phyloP scores from a whole-genome alignment of 2,113 vertebrate genomes.

The Proterorhinus semilunaris region DNA sequence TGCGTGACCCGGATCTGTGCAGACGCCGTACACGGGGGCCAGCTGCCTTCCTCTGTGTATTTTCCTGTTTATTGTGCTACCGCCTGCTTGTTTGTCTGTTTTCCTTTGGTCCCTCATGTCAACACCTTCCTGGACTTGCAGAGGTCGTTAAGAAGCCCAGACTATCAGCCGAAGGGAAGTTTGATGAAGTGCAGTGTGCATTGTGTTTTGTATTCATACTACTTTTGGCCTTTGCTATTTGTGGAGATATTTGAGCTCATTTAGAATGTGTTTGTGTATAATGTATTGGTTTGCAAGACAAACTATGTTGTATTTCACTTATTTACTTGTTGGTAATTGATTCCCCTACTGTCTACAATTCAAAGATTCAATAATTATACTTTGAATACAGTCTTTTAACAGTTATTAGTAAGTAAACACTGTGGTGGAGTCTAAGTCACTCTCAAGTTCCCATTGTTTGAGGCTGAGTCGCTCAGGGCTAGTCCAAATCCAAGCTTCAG shows the following conservation, averaged over 20 bases:
- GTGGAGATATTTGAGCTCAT: not conserved
- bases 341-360: too few species aligned
- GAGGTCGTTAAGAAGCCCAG: constrained; percentile 68
- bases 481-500: too few species aligned
- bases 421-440: too few species aligned
- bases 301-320: too few species aligned
- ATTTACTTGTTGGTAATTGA: too few species aligned
- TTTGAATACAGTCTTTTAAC: too few species aligned
- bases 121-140: constrained; percentile 68
- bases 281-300: too few species aligned
- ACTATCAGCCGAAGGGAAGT: constrained; percentile 69
- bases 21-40: constrained; percentile 52
- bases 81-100: constrained; percentile 68
- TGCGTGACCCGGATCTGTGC: constrained; percentile 67
- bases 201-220: constrained; percentile 66
- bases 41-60: constrained; percentile 72
- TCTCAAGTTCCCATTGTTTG: too few species aligned
- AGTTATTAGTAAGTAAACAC: too few species aligned
- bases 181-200: constrained; percentile 50
- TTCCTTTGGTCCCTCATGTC: constrained; percentile 70
- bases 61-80: constrained; percentile 77
- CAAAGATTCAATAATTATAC: too few species aligned
- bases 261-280: not conserved
- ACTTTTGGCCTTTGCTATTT: constrained; percentile 23
- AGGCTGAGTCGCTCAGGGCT: too few species aligned